A percentile compares a stretch with the other conserved stretches of the same genome.
Conservation (phyloP, 2,113 vertebrate genomes). For the Sebastes schlegelii region DNA sequence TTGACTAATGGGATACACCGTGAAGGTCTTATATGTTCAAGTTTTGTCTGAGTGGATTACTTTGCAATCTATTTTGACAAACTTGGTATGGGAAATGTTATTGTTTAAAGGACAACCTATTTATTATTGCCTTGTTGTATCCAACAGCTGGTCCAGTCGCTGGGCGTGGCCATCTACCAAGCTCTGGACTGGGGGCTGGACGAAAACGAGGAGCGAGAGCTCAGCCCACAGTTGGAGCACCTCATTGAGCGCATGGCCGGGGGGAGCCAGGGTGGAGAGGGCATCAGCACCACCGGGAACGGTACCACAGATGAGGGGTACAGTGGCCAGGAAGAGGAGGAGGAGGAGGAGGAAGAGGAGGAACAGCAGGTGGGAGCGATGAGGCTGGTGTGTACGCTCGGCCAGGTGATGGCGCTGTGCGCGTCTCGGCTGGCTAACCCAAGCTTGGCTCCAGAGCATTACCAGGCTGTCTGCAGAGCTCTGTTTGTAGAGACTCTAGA, state of each 20-base stretch:
- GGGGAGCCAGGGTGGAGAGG: conserved; percentile 78
- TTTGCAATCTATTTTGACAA: not conserved
- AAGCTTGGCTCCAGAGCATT: conserved; percentile 86
- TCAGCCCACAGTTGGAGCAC: conserved; percentile 92
- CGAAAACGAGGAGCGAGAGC: conserved; percentile 93
- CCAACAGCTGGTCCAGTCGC: conserved; percentile 91
- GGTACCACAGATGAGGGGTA: conserved; percentile 90
- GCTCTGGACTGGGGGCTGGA: conserved; percentile 97
- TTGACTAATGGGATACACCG: not conserved
- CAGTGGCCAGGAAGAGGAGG: conserved; percentile 92
- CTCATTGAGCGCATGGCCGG: conserved; percentile 95
- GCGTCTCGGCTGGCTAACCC: conserved; percentile 87
- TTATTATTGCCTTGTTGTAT: not conserved
- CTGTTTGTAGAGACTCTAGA: conserved; percentile 94
- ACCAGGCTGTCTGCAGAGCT: conserved; percentile 94
- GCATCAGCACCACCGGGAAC: conserved; percentile 54
- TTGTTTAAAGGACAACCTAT: not conserved
- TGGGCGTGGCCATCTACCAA: conserved; percentile 94
- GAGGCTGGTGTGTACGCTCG: conserved; percentile 84
- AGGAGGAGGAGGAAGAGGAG: conserved; percentile 90
- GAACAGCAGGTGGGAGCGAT: conserved; percentile 69
- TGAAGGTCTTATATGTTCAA: not conserved
- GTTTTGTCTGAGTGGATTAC: not conserved
- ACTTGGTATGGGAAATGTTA: too few species aligned
- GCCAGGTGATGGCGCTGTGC: conserved; percentile 90